Evolutionary conservation across 2,113 vertebrate genomes (phyloP), one percentile per base, ranked within the genome.

Genomic region (Xiphophorus maculatus): DNA sequence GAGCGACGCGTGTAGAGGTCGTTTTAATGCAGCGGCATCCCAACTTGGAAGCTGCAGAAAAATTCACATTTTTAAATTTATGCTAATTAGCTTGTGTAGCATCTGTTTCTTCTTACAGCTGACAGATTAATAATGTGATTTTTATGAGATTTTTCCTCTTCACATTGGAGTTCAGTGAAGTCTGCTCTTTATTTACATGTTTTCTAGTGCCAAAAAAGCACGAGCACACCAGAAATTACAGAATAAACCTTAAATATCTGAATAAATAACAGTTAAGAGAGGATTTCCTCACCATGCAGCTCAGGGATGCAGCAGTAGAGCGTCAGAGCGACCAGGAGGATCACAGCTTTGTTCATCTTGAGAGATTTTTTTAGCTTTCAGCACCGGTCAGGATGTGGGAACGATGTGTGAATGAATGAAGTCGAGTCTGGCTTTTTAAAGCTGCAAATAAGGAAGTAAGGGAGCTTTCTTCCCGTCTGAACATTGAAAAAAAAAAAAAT

Each of bases 1-100:
- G 0, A 1, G 17, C 13, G 1, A 83, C 0, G 0, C 0, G 13
- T 0, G 0, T 0, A 0, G 10, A 0, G 7, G 0, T 8, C 0
- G 28, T 63, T 9, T 13, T 0, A 0, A 64, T 5, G 73, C 89
- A 90, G 1, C 0, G 1, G 2, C 89, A 90, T 0, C 69, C 4
- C 0, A 0, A 0, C 2, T 0, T 1, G 14, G 25, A 1, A 48
- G 76, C 84, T 87, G 82, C 1, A 10, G 28, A 51, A 6, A 54
- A 61, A 8, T 42, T 42, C 40, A 19, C 27, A 19, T 48, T 30
- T 70, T 15, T 0, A 37, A 19, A 9, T 7, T 8, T 19, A 3
- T 10, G 25, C 37, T 12, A 44, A 19, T 48, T 48, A 48, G 44
- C 44, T 48, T 15, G 13, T 42, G 3, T 4, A 13, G 40, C 40